phyloP scores from a whole-genome alignment of 2,888 invertebrate species.

The Drosophila affinis region DNA sequence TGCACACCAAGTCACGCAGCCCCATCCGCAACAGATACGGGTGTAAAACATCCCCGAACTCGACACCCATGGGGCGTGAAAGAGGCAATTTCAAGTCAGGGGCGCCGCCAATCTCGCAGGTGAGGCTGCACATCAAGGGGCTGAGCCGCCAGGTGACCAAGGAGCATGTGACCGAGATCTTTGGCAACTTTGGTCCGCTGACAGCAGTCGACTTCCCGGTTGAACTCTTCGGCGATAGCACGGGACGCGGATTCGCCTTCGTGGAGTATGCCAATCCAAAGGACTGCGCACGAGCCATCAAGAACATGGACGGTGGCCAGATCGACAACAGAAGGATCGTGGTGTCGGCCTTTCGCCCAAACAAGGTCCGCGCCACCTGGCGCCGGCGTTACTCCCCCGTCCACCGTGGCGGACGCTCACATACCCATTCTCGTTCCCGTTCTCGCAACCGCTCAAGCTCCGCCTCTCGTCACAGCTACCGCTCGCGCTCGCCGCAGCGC shows the following conservation, averaged over 20 bases:
- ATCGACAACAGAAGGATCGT: constrained; percentile 49
- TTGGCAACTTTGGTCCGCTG: constrained; percentile 49
- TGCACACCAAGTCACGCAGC: not conserved
- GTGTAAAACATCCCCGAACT: not conserved
- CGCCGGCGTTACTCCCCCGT: not conserved
- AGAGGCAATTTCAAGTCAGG: not conserved
- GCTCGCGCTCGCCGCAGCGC: not conserved
- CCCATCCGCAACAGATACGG: not conserved
- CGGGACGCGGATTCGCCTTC: constrained; percentile 63
- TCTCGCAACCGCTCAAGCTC: not conserved
- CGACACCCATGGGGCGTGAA: accelerated
- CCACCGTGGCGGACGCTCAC: not conserved
- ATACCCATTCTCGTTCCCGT: not conserved
- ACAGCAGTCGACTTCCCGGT: constrained; percentile 58
- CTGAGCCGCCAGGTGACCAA: constrained; percentile 56
- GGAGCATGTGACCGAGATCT: constrained; percentile 53
- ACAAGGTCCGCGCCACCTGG: not conserved
- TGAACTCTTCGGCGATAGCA: constrained; percentile 11
- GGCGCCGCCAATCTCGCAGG: not conserved
- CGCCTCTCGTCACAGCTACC: not conserved
- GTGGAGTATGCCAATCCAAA: constrained; percentile 47
- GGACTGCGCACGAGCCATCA: constrained; percentile 50
- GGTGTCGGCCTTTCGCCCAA: constrained; percentile 49
- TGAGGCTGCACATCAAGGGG: constrained; percentile 54
- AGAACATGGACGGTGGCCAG: constrained; percentile 58